These are phyloP conservation scores for Mus caroli DNA, from an alignment of 2,797 vertebrate species.

Conservation along the genomic window DNA sequence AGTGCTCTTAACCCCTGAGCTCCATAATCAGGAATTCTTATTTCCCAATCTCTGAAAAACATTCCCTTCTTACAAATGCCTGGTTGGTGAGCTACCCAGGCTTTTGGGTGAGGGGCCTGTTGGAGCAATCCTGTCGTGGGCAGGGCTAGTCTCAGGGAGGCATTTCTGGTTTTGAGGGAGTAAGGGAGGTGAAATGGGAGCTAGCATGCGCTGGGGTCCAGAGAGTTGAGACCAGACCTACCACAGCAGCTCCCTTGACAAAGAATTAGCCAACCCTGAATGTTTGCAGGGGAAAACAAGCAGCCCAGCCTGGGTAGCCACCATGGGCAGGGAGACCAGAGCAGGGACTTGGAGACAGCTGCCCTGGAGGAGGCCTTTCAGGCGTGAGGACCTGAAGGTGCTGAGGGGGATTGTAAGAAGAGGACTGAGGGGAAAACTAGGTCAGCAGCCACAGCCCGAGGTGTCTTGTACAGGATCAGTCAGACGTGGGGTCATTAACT, in stretches of 20 bases:
- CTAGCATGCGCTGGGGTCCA: not conserved
- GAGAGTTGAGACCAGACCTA: not conserved
- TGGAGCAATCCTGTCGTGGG: too few relatives aligned
- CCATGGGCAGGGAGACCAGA: too few relatives aligned
- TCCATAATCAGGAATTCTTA: not conserved
- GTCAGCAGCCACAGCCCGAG: not conserved
- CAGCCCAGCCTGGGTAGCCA: not conserved
- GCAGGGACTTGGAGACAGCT: too few relatives aligned
- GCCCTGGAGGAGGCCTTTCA: not conserved
- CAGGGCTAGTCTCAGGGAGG: not conserved
- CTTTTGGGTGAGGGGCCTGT: not conserved
- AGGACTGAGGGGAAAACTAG: not conserved
- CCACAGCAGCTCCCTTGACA: too few relatives aligned
- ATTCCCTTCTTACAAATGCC: not conserved
- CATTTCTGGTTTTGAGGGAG: not conserved
- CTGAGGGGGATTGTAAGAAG: not conserved
- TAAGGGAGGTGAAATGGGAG: not conserved
- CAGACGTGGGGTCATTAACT: not conserved
- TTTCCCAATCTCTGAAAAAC: not conserved
- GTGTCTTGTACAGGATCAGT: not conserved
- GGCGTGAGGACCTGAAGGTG: not conserved
- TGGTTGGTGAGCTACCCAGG: accelerated
- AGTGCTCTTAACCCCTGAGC: not conserved
- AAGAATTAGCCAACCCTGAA: too few relatives aligned
- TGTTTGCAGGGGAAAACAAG: not conserved